Conservation (phyloP, 2,797 vertebrate genomes). For the Paedocypris micromegethes region DNA sequence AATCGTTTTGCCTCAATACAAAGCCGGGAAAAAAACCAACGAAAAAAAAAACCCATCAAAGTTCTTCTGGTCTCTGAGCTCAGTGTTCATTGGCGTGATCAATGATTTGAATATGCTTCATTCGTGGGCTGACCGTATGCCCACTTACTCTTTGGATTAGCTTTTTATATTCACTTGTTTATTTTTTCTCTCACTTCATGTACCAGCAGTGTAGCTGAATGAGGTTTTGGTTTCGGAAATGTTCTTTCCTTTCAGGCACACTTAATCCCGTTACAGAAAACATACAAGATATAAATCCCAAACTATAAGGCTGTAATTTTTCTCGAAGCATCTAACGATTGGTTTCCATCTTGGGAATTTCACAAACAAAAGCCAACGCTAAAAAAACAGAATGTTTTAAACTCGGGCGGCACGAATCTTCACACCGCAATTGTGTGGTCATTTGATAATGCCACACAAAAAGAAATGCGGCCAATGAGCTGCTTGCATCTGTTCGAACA, state of each 20-base stretch:
- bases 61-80: constrained; percentile 12
- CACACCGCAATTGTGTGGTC: too few relatives aligned
- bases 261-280: constrained; percentile 13
- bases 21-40: constrained; percentile 7
- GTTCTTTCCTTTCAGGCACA: constrained; percentile 20
- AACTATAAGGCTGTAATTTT: constrained; percentile 5
- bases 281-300: constrained; percentile 28
- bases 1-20: constrained; percentile 17
- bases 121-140: constrained; percentile 27
- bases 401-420: too few relatives aligned
- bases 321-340: constrained; percentile 27
- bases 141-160: constrained; percentile 23
- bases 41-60: constrained; percentile 20
- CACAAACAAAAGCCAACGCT: constrained; percentile 9
- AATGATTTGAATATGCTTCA: constrained; percentile 21
- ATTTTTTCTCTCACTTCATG: constrained; percentile 3
- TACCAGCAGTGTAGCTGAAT: constrained; percentile 9
- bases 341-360: constrained; percentile 15
- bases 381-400: not conserved
- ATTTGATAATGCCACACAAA: too few relatives aligned
- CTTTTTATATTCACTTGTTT: not conserved
- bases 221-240: constrained; percentile 12
- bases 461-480: too few relatives aligned
- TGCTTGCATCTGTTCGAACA: too few relatives aligned
- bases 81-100: constrained; percentile 27